Conservation (phyloP, 2,888 invertebrate species). For the Leucoma salicis region DNA sequence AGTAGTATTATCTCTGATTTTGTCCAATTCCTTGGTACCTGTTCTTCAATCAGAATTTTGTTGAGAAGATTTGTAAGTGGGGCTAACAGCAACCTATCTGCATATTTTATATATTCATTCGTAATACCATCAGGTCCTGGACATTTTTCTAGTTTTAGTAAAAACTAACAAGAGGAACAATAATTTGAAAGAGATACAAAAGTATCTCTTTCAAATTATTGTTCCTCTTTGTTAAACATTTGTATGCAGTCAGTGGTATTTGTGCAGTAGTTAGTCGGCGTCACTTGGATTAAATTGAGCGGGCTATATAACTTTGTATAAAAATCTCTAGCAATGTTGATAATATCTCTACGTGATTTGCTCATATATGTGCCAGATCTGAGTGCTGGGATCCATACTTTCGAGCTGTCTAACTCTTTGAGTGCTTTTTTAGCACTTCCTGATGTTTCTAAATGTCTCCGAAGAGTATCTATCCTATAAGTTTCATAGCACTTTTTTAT, state of each 20-base stretch:
- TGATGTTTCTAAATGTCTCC: neutral
- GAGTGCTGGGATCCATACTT: neutral
- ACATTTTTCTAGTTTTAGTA: too few species aligned
- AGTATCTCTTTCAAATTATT: neutral
- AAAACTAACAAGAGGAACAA: too few species aligned
- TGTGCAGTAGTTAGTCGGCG: neutral
- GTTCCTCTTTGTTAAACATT: neutral
- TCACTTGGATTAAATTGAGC: neutral
- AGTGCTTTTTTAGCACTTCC: neutral
- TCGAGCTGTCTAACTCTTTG: neutral
- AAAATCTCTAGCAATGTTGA: neutral
- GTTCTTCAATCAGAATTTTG: too few species aligned
- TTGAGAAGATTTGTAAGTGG: too few species aligned
- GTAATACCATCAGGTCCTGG: too few species aligned
- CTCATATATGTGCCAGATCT: neutral
- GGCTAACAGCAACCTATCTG: too few species aligned
- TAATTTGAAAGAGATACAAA: too few species aligned
- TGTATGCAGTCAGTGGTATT: neutral
- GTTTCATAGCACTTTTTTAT: neutral
- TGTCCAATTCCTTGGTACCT: neutral
- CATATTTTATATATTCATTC: too few species aligned
- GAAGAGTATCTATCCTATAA: neutral
- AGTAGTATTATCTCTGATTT: neutral
- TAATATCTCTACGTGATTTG: conserved; percentile 1
- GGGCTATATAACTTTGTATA: neutral